These are phyloP conservation scores for Enteromius argenteus DNA, from an alignment of 2,797 vertebrate genomes.

Conservation along the genomic window DNA sequence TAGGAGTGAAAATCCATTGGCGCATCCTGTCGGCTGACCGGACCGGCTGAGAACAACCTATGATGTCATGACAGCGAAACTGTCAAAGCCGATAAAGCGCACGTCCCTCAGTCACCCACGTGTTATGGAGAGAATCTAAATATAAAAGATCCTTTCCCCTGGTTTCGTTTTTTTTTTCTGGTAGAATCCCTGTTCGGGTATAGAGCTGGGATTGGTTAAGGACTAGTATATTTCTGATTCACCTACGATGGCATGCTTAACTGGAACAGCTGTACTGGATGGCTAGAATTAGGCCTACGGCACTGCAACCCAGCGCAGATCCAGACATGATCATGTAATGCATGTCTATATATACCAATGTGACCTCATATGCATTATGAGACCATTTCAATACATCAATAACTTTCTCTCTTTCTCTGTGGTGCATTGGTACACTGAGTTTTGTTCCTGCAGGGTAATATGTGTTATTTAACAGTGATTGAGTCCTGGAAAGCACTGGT, in stretches of 20 bases:
- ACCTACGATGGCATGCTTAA: background rate
- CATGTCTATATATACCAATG: slow-evolving; percentile 42
- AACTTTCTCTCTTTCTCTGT: slow-evolving; percentile 8
- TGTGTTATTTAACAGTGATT: slow-evolving; percentile 59
- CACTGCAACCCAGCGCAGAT: background rate
- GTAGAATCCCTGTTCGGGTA: background rate
- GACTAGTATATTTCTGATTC: slow-evolving; percentile 21
- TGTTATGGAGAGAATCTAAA: slow-evolving; percentile 55
- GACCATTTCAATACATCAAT: slow-evolving; percentile 5
- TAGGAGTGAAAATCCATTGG: slow-evolving; percentile 31
- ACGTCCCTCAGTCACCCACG: slow-evolving; percentile 28
- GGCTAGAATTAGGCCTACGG: slow-evolving; percentile 1
- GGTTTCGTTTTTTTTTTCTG: slow-evolving; percentile 14
- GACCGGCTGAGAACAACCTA: slow-evolving; percentile 58
- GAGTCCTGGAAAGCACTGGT: slow-evolving; percentile 56
- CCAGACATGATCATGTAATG: slow-evolving; percentile 39
- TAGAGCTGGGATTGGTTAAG: slow-evolving; percentile 1
- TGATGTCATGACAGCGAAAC: slow-evolving; percentile 60
- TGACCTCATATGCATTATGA: slow-evolving; percentile 30
- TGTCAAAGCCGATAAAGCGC: slow-evolving; percentile 39
- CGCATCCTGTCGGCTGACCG: slow-evolving; percentile 64
- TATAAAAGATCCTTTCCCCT: slow-evolving; percentile 17
- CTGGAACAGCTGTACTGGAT: background rate
- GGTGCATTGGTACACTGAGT: slow-evolving; percentile 55
- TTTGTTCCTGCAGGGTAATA: slow-evolving; percentile 14